Percentiles rank a stretch among this genome's conserved stretches.
Evolutionary conservation across 2,888 invertebrate species (phyloP).

Genomic region (Aphrophora alni): DNA sequence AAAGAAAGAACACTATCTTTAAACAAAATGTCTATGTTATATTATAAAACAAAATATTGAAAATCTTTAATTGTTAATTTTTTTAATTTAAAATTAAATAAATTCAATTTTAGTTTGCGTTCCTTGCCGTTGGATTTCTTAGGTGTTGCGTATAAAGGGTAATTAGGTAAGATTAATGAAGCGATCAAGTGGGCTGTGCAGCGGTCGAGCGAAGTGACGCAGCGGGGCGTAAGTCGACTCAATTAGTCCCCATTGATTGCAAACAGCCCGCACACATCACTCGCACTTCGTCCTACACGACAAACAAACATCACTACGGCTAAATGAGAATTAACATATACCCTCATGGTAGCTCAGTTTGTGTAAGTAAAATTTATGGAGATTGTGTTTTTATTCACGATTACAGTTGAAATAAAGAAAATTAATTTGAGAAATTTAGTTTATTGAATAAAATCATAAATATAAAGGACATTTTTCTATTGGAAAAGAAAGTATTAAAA

Average conservation of each 20-base stretch:
- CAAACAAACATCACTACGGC: background rate
- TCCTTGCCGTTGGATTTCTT: background rate
- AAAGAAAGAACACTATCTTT: too few species aligned
- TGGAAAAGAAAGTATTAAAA: too few species aligned
- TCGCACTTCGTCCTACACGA: background rate
- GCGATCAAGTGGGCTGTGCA: background rate
- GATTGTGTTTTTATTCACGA: too few species aligned
- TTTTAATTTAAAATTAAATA: too few species aligned
- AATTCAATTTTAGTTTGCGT: too few species aligned
- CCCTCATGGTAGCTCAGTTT: background rate
- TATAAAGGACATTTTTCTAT: too few species aligned
- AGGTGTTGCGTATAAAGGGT: background rate
- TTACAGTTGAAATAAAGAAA: too few species aligned
- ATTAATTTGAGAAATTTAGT: too few species aligned
- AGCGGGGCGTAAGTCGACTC: conserved; percentile 3
- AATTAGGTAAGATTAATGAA: conserved; percentile 9
- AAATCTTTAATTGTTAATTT: too few species aligned
- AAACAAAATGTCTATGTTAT: too few species aligned
- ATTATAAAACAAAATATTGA: too few species aligned
- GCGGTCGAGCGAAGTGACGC: background rate
- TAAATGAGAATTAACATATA: background rate
- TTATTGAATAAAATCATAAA: too few species aligned
- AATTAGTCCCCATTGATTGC: conserved; percentile 6
- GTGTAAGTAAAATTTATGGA: background rate
- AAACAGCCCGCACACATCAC: background rate